Percentiles rank a stretch among this genome's conserved stretches.
Evolutionary conservation across 2,113 vertebrate species (phyloP).

Genomic region (Felis chaus): DNA sequence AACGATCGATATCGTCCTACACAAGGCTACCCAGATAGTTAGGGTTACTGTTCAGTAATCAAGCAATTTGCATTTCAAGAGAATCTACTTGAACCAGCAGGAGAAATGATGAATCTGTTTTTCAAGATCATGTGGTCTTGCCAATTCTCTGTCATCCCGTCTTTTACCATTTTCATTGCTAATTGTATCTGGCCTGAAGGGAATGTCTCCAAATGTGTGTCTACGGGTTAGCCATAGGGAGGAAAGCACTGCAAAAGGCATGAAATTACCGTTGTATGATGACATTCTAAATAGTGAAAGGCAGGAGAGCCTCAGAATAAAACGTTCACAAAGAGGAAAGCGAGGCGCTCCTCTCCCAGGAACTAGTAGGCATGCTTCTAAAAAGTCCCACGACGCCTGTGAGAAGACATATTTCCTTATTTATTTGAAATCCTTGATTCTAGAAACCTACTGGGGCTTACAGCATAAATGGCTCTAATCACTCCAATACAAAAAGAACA

Average conservation of each 20-base stretch:
- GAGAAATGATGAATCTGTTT: not conserved
- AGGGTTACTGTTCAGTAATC: not conserved
- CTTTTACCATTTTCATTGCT: constrained; percentile 39
- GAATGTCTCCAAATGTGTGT: not conserved
- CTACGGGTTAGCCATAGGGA: not conserved
- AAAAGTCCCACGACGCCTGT: not conserved
- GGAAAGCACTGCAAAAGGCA: not conserved
- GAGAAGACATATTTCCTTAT: constrained; percentile 20
- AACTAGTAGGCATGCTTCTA: constrained; percentile 43
- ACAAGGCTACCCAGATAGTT: not conserved
- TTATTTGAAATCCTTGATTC: constrained; percentile 49
- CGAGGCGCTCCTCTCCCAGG: not conserved
- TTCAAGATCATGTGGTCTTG: not conserved
- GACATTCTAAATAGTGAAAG: not conserved
- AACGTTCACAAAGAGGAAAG: not conserved
- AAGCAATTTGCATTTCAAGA: constrained; percentile 1
- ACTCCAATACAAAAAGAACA: constrained; percentile 50
- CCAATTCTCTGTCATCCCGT: not conserved
- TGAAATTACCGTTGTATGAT: not conserved
- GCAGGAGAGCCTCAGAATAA: not conserved
- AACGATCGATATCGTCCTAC: not conserved
- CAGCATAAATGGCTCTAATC: constrained; percentile 11
- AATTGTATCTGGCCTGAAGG: not conserved
- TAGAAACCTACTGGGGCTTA: not conserved
- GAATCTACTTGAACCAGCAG: not conserved